phyloP scores from a whole-genome alignment of 2,888 invertebrate species.

The Heliconius aoede region DNA sequence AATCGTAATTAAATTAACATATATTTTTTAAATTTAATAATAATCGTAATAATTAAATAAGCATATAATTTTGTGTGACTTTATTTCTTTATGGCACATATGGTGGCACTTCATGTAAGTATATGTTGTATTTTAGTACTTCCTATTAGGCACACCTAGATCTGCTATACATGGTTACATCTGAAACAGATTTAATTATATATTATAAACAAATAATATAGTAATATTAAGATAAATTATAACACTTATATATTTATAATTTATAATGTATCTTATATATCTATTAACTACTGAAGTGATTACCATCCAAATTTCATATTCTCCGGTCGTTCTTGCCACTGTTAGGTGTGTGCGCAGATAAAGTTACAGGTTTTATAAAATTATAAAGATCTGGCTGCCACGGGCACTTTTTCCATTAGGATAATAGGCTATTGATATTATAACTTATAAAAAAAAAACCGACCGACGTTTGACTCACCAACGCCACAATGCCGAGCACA shows the following conservation, averaged over 20 bases:
- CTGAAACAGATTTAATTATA: neutral
- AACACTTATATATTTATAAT: too few relatives aligned
- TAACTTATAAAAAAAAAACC: neutral
- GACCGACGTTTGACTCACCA: too few relatives aligned
- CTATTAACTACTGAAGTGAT: too few relatives aligned
- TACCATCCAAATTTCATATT: too few relatives aligned
- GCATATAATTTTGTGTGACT: neutral
- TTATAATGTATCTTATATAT: too few relatives aligned
- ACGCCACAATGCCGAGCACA: slow-evolving; percentile 52
- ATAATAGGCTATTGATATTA: neutral
- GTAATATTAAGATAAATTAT: too few relatives aligned
- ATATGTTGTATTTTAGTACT: neutral
- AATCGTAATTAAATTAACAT: neutral
- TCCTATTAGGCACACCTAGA: neutral
- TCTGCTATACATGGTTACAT: neutral
- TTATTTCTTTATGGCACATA: neutral
- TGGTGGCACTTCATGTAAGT: neutral
- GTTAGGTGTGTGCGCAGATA: too few relatives aligned
- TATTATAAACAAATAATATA: neutral
- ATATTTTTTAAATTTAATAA: neutral
- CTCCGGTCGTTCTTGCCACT: too few relatives aligned
- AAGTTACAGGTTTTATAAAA: too few relatives aligned
- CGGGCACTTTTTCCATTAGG: too few relatives aligned
- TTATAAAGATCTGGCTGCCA: too few relatives aligned
- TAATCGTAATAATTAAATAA: too few relatives aligned